Evolutionary conservation across 2,797 vertebrate genomes (phyloP).

Genomic region (Anabacerthia variegaticeps): DNA sequence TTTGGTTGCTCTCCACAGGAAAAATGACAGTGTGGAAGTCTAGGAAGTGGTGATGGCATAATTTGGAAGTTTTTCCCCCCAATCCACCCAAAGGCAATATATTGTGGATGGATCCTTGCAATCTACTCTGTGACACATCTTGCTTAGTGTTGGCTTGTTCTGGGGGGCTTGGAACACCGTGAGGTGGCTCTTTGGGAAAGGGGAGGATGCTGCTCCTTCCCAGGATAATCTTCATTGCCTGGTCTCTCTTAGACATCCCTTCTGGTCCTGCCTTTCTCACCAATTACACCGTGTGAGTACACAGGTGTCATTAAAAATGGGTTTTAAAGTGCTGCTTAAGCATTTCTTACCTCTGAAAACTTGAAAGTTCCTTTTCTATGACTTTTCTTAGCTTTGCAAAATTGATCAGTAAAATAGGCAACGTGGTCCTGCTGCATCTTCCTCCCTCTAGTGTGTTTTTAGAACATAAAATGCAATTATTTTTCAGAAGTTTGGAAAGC

Average conservation of each 20-base stretch:
- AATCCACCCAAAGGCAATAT: no score
- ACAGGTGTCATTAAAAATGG: neutral
- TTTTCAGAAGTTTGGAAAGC: neutral
- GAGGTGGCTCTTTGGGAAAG: neutral
- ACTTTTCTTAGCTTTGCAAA: neutral
- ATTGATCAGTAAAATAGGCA: neutral
- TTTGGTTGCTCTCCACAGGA: rapidly evolving
- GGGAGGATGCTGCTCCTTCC: neutral
- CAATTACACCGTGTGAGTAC: no score
- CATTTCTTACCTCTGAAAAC: neutral
- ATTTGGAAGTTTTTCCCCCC: neutral
- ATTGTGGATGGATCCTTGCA: neutral
- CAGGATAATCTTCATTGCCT: neutral
- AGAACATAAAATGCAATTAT: neutral
- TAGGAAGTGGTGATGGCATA: neutral
- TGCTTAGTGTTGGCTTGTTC: neutral
- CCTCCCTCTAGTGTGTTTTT: neutral
- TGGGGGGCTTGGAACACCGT: neutral
- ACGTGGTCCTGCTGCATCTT: rapidly evolving
- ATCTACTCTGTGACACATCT: rapidly evolving
- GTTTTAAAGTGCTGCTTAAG: neutral
- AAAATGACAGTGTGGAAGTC: neutral
- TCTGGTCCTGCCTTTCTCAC: neutral
- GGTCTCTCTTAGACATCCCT: neutral
- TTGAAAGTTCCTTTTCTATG: neutral